Evolutionary conservation across 1,140 invertebrate genomes (phyloP), one percentile per base, ranked within the genome.

Genomic region (Lamellibrachia luymesi): DNA sequence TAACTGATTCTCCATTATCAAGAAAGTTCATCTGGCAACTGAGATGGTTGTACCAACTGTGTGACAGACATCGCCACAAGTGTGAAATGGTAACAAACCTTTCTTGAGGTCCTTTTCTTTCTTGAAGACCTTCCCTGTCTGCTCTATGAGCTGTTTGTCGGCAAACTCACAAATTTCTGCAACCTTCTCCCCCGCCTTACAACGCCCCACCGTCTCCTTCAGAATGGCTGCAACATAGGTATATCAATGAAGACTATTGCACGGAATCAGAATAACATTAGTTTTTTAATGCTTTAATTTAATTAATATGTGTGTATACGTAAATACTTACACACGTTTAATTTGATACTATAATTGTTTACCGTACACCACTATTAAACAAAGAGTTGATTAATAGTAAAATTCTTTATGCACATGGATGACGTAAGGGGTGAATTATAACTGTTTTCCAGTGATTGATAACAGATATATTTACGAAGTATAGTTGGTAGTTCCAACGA

Each of bases 21-120:
- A 80, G 0, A 80, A 80, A 80, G 64, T 80, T 22, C 17, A 80
- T 17, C 64, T 22, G 17, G 13, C 17, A 80, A 4, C 64, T 22
- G 17, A 56, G 52, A 56, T 56, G 52, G 2, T 80, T 80, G 64
- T 22, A 80, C 17, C 64, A 8, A 80, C 13, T 22, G 50, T 80
- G 50, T 80, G 7, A 90, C 52, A 25, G 49, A 89, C 38, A 92
- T 64, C n/a, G 13, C 38, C 27, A 50, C n/a, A 50, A 92, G 2
- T 50, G 50, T 27, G 10, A 22, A 80, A 6, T 80, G 13, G 17
- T 17, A 80, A 51, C 91, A 93, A 90, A 51, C 98, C 98, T 97
- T 99, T 99, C 95, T 99, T 99, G 94, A 99, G 97, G 94, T 99
- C 98, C 96, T 99, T 99, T 95, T 99, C 98, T 96, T 99, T 99